phyloP scores from a whole-genome alignment of 2,113 vertebrate genomes.

The Sus scrofa region DNA sequence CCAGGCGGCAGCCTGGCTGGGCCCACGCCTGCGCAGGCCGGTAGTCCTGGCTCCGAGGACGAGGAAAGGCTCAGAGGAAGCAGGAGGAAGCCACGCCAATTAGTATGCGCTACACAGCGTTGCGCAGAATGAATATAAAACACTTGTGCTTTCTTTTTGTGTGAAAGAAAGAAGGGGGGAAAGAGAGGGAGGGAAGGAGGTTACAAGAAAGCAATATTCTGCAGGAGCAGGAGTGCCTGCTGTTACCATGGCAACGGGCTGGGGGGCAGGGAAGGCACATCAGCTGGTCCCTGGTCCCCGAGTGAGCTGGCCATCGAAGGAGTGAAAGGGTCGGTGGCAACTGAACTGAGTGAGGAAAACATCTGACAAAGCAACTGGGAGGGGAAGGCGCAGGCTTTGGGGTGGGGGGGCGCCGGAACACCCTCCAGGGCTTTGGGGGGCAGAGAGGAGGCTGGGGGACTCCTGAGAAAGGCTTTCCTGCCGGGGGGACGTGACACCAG shows the following conservation, averaged over 20 bases:
- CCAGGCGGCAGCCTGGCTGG: slow-evolving; percentile 38
- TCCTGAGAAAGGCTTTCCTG: not conserved
- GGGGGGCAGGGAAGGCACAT: slow-evolving; percentile 73
- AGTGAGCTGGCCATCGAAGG: not conserved
- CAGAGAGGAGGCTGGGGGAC: not conserved
- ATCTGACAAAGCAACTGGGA: slow-evolving; percentile 9
- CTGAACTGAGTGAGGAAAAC: not conserved
- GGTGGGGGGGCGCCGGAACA: rapidly evolving
- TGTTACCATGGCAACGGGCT: slow-evolving; percentile 82
- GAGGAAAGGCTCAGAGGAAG: slow-evolving; percentile 61
- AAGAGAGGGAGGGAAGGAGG: slow-evolving; percentile 78
- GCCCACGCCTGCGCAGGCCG: slow-evolving; percentile 31
- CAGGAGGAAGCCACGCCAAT: slow-evolving; percentile 80
- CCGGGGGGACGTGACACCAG: not conserved
- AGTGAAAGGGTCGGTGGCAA: slow-evolving; percentile 27
- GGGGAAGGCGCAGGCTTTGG: not conserved
- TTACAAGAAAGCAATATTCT: slow-evolving; percentile 88
- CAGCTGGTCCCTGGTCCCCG: slow-evolving; percentile 71
- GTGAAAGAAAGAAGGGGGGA: slow-evolving; percentile 73
- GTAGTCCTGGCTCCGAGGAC: slow-evolving; percentile 52
- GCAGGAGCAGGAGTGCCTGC: slow-evolving; percentile 75
- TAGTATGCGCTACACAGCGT: slow-evolving; percentile 86
- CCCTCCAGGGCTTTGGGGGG: not conserved
- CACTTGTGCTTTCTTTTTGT: slow-evolving; percentile 86
- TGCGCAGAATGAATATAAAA: slow-evolving; percentile 83